Evolutionary conservation across 64 coral and sea anemone genomes (phyloP), one percentile per base, ranked within the genome.

Genomic region (Pocillopora verrucosa): DNA sequence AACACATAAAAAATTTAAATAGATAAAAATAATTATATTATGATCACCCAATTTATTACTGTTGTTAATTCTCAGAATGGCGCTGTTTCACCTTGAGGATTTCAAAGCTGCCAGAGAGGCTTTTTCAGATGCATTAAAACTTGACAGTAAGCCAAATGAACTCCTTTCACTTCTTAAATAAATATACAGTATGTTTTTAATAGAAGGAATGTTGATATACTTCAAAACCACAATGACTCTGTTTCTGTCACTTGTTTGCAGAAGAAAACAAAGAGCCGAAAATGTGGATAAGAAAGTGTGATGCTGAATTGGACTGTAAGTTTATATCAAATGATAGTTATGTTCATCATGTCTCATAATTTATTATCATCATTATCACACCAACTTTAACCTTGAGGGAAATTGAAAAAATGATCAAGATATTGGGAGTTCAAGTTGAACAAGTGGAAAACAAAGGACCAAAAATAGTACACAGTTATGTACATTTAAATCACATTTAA

Each of bases 251-350:
- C 83, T 91, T 34, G 59, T 58, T 88, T 87, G 34, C 80, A 96
- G 94, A 80, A 61, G 88, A 87, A 34, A 96, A 96, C 59, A 89
- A 92, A 76, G 94, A 96, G 89, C 75, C 92, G 59, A 89, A 96
- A 60, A 88, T 74, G 41, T 96, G 94, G 94, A 77, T 96, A 22
- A 80, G 87, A 90, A 96, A 96, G 76, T 96, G 94, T 51, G 65
- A 96, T 75, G 82, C 90, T 61, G 67, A 96, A 34, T 78, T 95
- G 19, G 94, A 88, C 22, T 76, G 89, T 83, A 80, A 94, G 92
- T 90, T 83, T 26, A 58, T 76, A 14, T 15, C 35, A 25, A 13
- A 6, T 14, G 22, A 51, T 51, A 51, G 30, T 30, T 30, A 30
- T 30, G 30, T 30, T 30, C 30, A 30, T 30, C 30, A 30, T 30